Conservation (phyloP, 2,797 vertebrate species). For the Leontocebus nigricollis region DNA sequence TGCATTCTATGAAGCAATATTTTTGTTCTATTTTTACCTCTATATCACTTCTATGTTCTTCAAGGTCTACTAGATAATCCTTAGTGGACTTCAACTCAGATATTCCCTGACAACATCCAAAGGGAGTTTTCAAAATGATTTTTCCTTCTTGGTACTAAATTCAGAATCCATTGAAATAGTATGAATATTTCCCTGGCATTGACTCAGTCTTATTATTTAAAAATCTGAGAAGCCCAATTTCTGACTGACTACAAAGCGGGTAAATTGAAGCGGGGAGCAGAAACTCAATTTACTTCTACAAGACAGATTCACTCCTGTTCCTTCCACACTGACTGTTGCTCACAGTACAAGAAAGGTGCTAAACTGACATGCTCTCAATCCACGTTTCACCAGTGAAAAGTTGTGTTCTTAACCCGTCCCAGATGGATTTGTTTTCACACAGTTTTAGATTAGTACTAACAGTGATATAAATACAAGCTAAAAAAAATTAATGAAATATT, state of each 20-base stretch:
- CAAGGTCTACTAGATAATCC: background rate
- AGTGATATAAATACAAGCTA: background rate
- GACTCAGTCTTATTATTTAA: background rate
- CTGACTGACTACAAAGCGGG: accelerated
- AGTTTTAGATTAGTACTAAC: background rate
- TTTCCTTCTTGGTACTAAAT: background rate
- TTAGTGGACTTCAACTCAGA: slow-evolving; percentile 42
- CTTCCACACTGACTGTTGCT: background rate
- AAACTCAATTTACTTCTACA: background rate
- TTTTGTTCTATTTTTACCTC: background rate
- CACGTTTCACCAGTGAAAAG: background rate
- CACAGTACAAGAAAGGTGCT: background rate
- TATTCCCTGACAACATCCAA: background rate
- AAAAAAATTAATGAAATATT: background rate
- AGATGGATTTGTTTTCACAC: background rate
- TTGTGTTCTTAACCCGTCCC: background rate
- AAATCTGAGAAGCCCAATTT: background rate
- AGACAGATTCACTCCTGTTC: background rate
- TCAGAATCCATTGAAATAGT: background rate
- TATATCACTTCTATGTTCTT: background rate
- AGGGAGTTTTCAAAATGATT: background rate
- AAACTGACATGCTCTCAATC: background rate
- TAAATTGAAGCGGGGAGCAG: accelerated
- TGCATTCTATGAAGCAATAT: slow-evolving; percentile 9
- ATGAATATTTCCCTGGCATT: background rate